phyloP scores from a whole-genome alignment of 2,797 vertebrate genomes.

The Urophycis tenuis region DNA sequence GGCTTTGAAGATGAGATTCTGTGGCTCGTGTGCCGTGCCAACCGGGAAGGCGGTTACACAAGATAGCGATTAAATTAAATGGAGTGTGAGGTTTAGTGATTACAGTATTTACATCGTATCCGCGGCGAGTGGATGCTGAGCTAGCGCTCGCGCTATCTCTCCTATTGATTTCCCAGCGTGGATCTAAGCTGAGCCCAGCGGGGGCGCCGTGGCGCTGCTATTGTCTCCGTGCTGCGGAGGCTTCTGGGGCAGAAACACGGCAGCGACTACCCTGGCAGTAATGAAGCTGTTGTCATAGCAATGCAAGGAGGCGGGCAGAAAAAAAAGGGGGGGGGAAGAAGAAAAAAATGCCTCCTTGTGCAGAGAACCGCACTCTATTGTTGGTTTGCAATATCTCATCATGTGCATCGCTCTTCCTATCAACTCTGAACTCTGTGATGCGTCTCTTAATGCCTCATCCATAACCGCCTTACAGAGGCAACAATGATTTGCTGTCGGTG shows the following conservation, averaged over 20 bases:
- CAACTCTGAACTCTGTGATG: constrained; percentile 29
- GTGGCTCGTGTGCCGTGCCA: not conserved
- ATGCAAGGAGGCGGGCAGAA: constrained; percentile 63
- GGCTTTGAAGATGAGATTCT: not conserved
- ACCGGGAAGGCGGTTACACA: not conserved
- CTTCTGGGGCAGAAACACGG: constrained; percentile 55
- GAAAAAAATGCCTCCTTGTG: constrained; percentile 57
- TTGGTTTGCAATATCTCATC: constrained; percentile 50
- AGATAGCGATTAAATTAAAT: not conserved
- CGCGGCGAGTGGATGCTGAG: constrained; percentile 42
- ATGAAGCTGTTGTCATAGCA: constrained; percentile 78
- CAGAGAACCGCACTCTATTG: constrained; percentile 51
- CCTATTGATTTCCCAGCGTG: constrained; percentile 50
- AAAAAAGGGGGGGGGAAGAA: constrained; percentile 50
- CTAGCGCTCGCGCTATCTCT: constrained; percentile 28
- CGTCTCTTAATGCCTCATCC: constrained; percentile 29
- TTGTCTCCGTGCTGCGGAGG: constrained; percentile 63
- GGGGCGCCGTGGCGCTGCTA: constrained; percentile 52
- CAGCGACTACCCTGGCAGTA: constrained; percentile 54
- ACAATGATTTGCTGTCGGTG: not conserved
- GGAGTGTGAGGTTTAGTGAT: not conserved
- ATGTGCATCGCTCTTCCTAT: constrained; percentile 29
- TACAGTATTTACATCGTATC: constrained; percentile 2
- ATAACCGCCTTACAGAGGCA: constrained; percentile 15
- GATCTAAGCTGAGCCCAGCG: constrained; percentile 45